Conservation (phyloP, 2,113 vertebrate species). For the Sakesphorus luctuosus region DNA sequence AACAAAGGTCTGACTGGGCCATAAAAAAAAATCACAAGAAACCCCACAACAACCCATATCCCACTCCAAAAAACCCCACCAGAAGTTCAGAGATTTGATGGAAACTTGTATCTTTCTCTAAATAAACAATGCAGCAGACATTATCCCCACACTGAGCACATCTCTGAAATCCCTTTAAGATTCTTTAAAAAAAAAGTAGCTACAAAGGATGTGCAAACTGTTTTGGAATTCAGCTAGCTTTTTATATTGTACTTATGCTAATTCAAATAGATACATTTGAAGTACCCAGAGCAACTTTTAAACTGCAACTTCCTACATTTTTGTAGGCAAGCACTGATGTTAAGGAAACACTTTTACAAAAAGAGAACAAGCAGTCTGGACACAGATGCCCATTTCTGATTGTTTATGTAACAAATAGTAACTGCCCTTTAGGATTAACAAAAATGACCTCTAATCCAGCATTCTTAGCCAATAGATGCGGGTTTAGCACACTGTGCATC, state of each 20-base stretch:
- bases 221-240: background rate
- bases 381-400: background rate
- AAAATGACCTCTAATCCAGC: background rate
- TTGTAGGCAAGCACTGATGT: background rate
- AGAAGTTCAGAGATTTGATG: background rate
- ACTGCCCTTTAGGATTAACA: background rate
- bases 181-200: background rate
- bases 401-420: rapidly evolving
- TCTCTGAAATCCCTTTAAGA: background rate
- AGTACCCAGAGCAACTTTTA: background rate
- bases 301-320: background rate
- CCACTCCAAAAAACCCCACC: rapidly evolving
- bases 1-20: background rate
- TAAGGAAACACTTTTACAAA: background rate
- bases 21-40: background rate
- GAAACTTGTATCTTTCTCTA: background rate
- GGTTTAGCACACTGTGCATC: background rate
- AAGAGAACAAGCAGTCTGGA: background rate
- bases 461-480: background rate
- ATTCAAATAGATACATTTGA: background rate
- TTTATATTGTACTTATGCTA: background rate
- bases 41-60: background rate
- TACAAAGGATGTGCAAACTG: background rate
- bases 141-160: background rate
- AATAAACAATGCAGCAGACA: rapidly evolving